Conservation (phyloP, 2,888 invertebrate species). For the Epistrophella euchroma region DNA sequence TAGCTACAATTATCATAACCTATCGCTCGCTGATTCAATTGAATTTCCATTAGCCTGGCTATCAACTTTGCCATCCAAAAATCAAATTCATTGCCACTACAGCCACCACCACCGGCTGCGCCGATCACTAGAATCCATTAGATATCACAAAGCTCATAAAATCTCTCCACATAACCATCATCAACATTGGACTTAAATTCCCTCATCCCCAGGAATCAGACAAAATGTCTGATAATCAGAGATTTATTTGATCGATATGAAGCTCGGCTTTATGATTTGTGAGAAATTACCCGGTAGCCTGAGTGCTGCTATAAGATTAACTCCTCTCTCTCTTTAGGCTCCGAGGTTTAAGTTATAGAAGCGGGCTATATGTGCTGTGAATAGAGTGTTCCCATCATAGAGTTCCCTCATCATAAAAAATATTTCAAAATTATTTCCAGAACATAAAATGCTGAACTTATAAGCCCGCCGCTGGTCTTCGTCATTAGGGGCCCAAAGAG, state of each 20-base stretch:
- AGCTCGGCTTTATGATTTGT: constrained; percentile 53
- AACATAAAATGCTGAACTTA: constrained; percentile 68
- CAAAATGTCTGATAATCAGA: constrained; percentile 67
- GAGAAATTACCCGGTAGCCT: constrained; percentile 68
- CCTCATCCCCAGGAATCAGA: constrained; percentile 33
- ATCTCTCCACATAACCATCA: constrained; percentile 14
- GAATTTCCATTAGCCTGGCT: constrained; percentile 40
- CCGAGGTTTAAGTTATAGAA: background rate
- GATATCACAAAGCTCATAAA: constrained; percentile 11
- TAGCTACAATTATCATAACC: constrained; percentile 1
- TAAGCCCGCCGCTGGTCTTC: constrained; percentile 6
- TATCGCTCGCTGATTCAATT: constrained; percentile 10
- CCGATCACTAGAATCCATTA: constrained; percentile 33
- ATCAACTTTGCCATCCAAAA: constrained; percentile 22
- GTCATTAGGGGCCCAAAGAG: constrained; percentile 38
- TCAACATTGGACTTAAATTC: constrained; percentile 4
- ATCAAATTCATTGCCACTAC: constrained; percentile 31
- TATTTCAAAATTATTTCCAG: constrained; percentile 72
- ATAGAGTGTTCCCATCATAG: constrained; percentile 5
- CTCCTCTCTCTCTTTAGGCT: background rate
- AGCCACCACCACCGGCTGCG: too few relatives aligned
- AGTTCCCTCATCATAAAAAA: constrained; percentile 45
- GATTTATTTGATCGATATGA: constrained; percentile 74
- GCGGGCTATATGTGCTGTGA: background rate
- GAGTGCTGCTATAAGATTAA: constrained; percentile 53